Evolutionary conservation across 2,888 invertebrate species (phyloP).

Genomic region (Drosophila yooni): DNA sequence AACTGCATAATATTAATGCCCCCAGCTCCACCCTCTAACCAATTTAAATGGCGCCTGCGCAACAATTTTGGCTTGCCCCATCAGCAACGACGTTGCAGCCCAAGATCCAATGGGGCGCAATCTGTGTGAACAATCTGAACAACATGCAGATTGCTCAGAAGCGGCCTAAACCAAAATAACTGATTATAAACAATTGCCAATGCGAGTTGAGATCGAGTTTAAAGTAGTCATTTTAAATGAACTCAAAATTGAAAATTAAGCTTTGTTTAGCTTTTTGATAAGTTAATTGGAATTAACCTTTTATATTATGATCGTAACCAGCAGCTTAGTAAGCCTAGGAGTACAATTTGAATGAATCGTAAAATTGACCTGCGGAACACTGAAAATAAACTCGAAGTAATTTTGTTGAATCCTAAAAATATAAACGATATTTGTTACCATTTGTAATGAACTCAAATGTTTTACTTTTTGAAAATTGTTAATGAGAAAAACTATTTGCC

Average conservation of each 20-base stretch:
- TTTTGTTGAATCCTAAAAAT: background rate
- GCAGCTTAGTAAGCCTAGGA: background rate
- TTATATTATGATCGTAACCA: background rate
- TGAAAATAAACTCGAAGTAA: no score
- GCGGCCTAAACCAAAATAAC: slow-evolving; percentile 19
- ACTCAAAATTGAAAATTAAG: background rate
- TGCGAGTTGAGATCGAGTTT: slow-evolving; percentile 4
- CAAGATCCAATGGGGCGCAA: slow-evolving; percentile 6
- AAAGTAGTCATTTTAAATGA: background rate
- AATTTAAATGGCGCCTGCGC: slow-evolving; percentile 27
- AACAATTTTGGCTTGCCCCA: slow-evolving; percentile 9
- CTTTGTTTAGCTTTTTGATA: background rate
- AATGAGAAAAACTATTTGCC: background rate
- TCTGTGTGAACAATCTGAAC: slow-evolving; percentile 27
- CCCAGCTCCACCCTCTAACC: slow-evolving; percentile 2
- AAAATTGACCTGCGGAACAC: background rate
- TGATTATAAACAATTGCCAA: slow-evolving; percentile 22
- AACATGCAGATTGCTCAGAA: slow-evolving; percentile 14
- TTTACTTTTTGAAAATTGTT: background rate
- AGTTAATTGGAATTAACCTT: background rate
- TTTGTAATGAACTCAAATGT: no score
- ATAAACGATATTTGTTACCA: background rate
- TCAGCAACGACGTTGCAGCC: background rate
- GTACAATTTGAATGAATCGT: background rate
- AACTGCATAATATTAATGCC: slow-evolving; percentile 16